These are phyloP conservation scores for Netelia melanura DNA, from an alignment of 2,888 invertebrate genomes.

Conservation along the genomic window DNA sequence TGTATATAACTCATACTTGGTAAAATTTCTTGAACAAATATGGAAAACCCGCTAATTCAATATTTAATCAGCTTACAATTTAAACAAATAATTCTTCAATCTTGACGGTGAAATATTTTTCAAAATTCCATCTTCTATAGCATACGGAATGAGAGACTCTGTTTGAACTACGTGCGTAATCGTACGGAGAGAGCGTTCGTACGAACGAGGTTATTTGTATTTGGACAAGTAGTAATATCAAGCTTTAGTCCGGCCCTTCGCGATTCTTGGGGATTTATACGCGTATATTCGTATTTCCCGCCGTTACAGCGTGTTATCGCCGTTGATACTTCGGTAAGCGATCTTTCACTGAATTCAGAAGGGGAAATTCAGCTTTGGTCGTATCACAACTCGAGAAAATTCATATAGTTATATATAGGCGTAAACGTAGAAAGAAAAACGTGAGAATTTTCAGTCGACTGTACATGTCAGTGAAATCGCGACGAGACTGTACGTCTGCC, in stretches of 20 bases:
- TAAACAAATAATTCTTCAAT: neutral
- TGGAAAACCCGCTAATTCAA: no score
- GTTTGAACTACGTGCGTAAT: constrained; percentile 55
- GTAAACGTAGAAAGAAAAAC: neutral
- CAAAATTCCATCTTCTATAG: constrained; percentile 1
- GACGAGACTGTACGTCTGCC: constrained; percentile 80
- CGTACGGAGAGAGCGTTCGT: constrained; percentile 63
- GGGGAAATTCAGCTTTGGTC: constrained; percentile 23
- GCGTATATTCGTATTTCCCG: constrained; percentile 32
- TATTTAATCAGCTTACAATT: no score
- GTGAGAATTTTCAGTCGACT: constrained; percentile 70
- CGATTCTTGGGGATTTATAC: neutral
- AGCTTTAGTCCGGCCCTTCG: constrained; percentile 74
- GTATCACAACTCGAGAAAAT: neutral
- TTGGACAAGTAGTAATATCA: constrained; percentile 81
- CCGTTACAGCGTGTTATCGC: constrained; percentile 39
- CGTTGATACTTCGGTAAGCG: constrained; percentile 58
- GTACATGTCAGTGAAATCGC: constrained; percentile 74
- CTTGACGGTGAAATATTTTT: neutral
- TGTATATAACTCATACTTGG: no score
- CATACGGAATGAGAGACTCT: constrained; percentile 47
- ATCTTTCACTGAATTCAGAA: constrained; percentile 41
- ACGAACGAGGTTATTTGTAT: constrained; percentile 75
- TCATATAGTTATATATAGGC: neutral
- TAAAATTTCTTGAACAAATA: no score